Conservation (phyloP, 2,888 invertebrate species). For the Idaea biselata region DNA sequence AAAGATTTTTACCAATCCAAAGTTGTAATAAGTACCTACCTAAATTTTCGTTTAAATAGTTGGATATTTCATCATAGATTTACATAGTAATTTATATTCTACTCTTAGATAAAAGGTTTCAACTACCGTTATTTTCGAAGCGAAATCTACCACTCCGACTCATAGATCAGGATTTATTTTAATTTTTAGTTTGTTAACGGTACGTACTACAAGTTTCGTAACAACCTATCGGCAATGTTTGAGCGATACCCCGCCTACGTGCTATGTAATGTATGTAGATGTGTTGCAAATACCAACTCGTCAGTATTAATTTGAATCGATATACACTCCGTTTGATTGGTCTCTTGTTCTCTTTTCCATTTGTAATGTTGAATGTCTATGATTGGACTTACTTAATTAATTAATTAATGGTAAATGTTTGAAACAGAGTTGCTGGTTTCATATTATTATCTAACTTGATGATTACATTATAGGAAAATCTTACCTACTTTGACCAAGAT, state of each 20-base stretch:
- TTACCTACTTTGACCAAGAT: no score
- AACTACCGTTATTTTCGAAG: not conserved
- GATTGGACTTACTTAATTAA: conserved; percentile 5
- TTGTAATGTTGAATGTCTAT: conserved; percentile 30
- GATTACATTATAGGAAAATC: no score
- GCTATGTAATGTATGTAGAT: not conserved
- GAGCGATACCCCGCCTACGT: conserved; percentile 48
- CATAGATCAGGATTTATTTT: conserved; percentile 70
- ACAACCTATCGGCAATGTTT: conserved; percentile 52
- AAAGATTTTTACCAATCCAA: no score
- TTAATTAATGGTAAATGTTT: not conserved
- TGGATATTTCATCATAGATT: no score
- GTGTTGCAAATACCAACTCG: not conserved
- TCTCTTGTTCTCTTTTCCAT: conserved; percentile 46
- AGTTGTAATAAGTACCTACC: no score
- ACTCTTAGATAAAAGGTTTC: not conserved
- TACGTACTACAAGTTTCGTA: conserved; percentile 55
- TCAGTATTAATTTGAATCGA: conserved; percentile 29
- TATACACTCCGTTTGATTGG: conserved; percentile 45
- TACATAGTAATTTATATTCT: not conserved
- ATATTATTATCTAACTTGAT: no score
- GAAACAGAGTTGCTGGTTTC: conserved; percentile 4
- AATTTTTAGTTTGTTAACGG: conserved; percentile 80
- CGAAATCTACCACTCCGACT: not conserved
- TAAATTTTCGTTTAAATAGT: no score